Evolutionary conservation across 2,888 invertebrate species (phyloP).

Genomic region (Melolontha melolontha): DNA sequence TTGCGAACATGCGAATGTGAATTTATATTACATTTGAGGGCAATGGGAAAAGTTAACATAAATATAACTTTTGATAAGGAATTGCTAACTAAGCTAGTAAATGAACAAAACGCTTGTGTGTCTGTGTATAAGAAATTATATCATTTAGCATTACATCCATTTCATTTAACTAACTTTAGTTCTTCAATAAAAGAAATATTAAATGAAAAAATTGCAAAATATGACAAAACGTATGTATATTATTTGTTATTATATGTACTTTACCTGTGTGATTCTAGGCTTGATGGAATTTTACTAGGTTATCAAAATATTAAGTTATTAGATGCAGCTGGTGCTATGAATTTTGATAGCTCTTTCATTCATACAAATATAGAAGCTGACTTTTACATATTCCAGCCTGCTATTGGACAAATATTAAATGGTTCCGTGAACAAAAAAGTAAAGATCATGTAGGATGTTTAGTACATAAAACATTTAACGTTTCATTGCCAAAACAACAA

Average conservation of each 20-base stretch:
- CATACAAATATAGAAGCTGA: conserved; percentile 77
- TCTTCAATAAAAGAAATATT: conserved; percentile 72
- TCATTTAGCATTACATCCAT: conserved; percentile 73
- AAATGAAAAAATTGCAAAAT: conserved; percentile 71
- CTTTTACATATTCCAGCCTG: conserved; percentile 77
- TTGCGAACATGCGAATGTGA: too few relatives aligned
- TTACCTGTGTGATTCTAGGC: conserved; percentile 65
- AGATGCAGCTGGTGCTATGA: conserved; percentile 70
- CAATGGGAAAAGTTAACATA: conserved; percentile 38
- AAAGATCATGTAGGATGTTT: conserved; percentile 76
- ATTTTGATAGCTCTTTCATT: conserved; percentile 73
- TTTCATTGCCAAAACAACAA: conserved; percentile 73
- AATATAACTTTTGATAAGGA: conserved; percentile 66
- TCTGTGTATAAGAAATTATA: conserved; percentile 68
- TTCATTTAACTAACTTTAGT: conserved; percentile 72
- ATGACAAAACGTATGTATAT: conserved; percentile 71
- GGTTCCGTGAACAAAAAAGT: conserved; percentile 77
- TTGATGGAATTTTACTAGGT: conserved; percentile 75
- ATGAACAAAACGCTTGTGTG: conserved; percentile 71
- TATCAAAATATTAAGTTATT: conserved; percentile 75
- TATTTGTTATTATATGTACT: background rate
- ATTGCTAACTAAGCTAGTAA: conserved; percentile 69
- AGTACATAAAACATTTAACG: conserved; percentile 78
- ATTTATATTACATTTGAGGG: too few relatives aligned
- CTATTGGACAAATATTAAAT: conserved; percentile 71